These are phyloP conservation scores for Diploscapter pachys DNA, from an alignment of 1,140 invertebrate species.

Conservation along the genomic window DNA sequence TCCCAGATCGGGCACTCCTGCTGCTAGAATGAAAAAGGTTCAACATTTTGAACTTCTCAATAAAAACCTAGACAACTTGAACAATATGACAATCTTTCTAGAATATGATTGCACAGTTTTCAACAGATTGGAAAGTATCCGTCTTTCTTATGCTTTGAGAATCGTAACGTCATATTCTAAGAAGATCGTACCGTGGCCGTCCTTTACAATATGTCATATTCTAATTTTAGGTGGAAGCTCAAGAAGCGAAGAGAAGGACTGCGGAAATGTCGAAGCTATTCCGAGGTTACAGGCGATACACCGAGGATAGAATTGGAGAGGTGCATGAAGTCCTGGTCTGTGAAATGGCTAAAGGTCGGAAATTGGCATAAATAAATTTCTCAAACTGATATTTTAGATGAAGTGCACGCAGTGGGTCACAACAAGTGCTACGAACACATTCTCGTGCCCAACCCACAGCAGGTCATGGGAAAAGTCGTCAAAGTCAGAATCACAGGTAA, in stretches of 20 bases:
- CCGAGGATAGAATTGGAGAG: slow-evolving; percentile 71
- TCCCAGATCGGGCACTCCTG: slow-evolving; percentile 87
- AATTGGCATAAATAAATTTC: not conserved
- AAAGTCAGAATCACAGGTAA: slow-evolving; percentile 44
- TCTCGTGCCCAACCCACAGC: slow-evolving; percentile 39
- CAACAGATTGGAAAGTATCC: no score
- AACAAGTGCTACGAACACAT: slow-evolving; percentile 91
- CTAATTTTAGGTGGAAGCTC: slow-evolving; percentile 69
- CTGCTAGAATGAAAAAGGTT: slow-evolving; percentile 73
- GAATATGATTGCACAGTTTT: no score
- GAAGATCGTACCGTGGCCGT: no score
- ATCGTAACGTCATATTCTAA: no score
- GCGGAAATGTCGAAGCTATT: slow-evolving; percentile 84
- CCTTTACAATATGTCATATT: no score
- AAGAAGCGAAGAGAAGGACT: slow-evolving; percentile 70
- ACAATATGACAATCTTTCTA: no score
- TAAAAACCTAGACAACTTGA: no score
- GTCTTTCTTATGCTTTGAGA: no score
- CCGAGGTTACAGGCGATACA: slow-evolving; percentile 81
- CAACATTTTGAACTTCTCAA: not conserved
- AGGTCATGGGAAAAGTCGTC: slow-evolving; percentile 39
- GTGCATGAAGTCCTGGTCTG: slow-evolving; percentile 81
- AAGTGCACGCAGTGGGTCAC: slow-evolving; percentile 83
- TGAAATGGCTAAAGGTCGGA: slow-evolving; percentile 74
- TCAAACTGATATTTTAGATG: slow-evolving; percentile 64